A percentile compares a stretch with the other conserved stretches of the same genome.
Evolutionary conservation across 2,888 invertebrate species (phyloP).

Genomic region (Teleogryllus oceanicus): DNA sequence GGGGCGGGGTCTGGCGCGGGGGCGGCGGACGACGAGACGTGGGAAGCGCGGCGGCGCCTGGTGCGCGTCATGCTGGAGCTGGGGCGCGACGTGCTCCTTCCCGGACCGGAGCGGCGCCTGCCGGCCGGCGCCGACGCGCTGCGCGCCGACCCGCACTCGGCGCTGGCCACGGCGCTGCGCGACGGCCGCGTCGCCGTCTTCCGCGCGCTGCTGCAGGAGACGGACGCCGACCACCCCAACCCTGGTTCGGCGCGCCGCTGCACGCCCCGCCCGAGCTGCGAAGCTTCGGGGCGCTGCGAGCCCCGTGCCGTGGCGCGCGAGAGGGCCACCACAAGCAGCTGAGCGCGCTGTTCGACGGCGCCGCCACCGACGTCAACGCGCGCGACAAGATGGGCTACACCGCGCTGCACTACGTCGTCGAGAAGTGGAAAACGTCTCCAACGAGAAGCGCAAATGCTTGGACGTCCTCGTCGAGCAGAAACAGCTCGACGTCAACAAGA

Average conservation of each 20-base stretch:
- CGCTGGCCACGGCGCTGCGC: constrained; percentile 23
- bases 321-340: neutral
- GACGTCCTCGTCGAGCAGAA: constrained; percentile 21
- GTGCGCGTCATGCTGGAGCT: neutral
- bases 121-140: constrained; percentile 4
- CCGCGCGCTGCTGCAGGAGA: constrained; percentile 23
- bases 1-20: neutral
- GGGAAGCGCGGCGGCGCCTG: neutral
- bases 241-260: constrained; percentile 55
- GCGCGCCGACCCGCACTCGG: neutral
- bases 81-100: neutral
- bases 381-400: constrained; percentile 24
- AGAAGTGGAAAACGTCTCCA: neutral
- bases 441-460: constrained; percentile 12
- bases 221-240: constrained; percentile 48
- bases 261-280: constrained; percentile 59
- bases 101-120: constrained; percentile 21
- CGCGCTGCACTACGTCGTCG: constrained; percentile 24
- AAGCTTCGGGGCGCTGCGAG: too few species aligned
- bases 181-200: constrained; percentile 22
- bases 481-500: neutral
- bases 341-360: neutral
- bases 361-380: constrained; percentile 21
- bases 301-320: constrained; percentile 31
- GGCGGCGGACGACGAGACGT: neutral